Conservation (phyloP, 2,797 vertebrate genomes). For the Enteromius anoplus region DNA sequence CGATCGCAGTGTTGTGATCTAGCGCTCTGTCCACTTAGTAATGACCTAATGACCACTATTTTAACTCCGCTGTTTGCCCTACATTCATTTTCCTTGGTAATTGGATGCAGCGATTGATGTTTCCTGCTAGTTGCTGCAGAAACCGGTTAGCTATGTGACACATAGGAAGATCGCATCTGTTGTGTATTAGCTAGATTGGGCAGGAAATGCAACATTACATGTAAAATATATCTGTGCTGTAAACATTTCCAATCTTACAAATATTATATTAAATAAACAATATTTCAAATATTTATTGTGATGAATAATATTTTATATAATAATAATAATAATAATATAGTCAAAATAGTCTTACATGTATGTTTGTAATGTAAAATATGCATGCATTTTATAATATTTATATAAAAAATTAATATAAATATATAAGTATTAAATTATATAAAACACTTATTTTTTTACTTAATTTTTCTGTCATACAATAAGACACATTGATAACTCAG, state of each 20-base stretch:
- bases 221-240: neutral
- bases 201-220: neutral
- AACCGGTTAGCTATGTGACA: neutral
- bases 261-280: neutral
- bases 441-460: neutral
- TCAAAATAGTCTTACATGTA: too few relatives aligned
- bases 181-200: neutral
- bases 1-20: neutral
- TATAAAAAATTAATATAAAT: neutral
- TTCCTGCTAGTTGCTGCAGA: neutral
- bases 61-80: neutral
- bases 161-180: neutral
- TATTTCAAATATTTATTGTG: neutral
- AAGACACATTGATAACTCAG: too few relatives aligned
- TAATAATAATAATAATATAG: too few relatives aligned
- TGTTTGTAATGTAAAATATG: neutral
- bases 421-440: neutral
- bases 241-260: neutral
- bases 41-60: conserved; percentile 12
- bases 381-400: neutral
- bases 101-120: neutral
- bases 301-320: too few relatives aligned
- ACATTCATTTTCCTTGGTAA: neutral
- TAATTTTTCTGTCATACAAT: too few relatives aligned
- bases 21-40: neutral